phyloP scores from a whole-genome alignment of 2,888 invertebrate species.

The Limnephilus marmoratus region DNA sequence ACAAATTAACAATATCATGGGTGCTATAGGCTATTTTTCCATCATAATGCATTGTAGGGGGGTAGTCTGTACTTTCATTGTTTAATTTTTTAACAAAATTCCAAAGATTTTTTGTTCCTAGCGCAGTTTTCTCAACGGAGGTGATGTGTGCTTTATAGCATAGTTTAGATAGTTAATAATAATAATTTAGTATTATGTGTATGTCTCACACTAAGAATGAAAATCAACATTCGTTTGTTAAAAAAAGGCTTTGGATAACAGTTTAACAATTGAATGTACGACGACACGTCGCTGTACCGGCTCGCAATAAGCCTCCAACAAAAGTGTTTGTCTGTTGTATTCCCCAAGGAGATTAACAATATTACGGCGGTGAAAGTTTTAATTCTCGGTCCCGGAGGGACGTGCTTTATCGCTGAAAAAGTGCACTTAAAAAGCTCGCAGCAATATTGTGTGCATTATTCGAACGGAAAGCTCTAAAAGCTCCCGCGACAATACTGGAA shows the following conservation, averaged over 20 bases:
- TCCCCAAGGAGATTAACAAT: slow-evolving; percentile 27
- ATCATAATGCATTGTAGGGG: too few species aligned
- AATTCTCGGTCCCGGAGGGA: neutral
- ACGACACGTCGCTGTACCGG: neutral
- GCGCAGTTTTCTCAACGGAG: too few species aligned
- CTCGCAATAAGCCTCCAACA: slow-evolving; percentile 6
- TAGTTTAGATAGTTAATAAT: too few species aligned
- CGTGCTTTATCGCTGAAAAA: slow-evolving; percentile 35
- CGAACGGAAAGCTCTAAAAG: slow-evolving; percentile 24
- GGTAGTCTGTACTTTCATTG: too few species aligned
- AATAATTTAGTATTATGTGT: too few species aligned
- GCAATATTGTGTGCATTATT: slow-evolving; percentile 41
- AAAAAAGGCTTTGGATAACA: neutral
- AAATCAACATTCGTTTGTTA: too few species aligned
- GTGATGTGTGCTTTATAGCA: too few species aligned
- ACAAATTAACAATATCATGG: too few species aligned
- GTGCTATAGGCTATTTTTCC: too few species aligned
- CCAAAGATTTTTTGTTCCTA: too few species aligned
- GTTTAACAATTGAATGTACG: neutral
- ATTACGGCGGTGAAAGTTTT: slow-evolving; percentile 23
- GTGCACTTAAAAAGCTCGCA: slow-evolving; percentile 41
- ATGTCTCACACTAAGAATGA: too few species aligned
- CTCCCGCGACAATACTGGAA: slow-evolving; percentile 23
- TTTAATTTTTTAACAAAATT: too few species aligned
- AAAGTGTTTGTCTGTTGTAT: slow-evolving; percentile 23